Evolutionary conservation across 2,797 vertebrate genomes (phyloP), one percentile per base, ranked within the genome.

Genomic region (Lagothrix lagotricha): DNA sequence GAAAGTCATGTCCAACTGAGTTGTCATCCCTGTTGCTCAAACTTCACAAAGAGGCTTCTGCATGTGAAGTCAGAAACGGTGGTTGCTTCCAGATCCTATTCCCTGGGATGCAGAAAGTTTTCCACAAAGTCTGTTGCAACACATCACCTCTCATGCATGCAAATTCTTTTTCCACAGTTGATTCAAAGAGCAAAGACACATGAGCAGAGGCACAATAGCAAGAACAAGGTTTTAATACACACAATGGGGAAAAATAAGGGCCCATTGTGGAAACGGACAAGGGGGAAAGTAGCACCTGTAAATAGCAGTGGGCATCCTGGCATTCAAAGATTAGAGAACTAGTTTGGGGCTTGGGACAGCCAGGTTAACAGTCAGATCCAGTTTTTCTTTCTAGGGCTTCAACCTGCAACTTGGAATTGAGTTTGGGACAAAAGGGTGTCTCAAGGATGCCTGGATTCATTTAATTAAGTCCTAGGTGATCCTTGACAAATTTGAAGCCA

Each of bases 91-190:
- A 97, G 96, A 97, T 67, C 97, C 97, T 98, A 98, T 97, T 97
- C 93, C 90, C 82, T 30, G 36, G 9, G 48, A 97, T 79, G n/a
- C 58, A 91, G 94, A 96, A 95, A 96, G 92, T 93, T 98, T 96
- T 57, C 95, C 98, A 97, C 97, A 97, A 98, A 96, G 96, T 98
- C 98, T 98, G 98, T 97, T 98, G 96, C 98, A 98, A 98, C 98
- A 98, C 98, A 98, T 98, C 98, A 98, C 98, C 98, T 98, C 97
- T 44, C 98, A 98, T 94, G 98, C 98, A 57, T 80, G 81, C 98
- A 87, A 96, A 77, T 81, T 97, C 97, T 98, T 98, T 98, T 98
- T 98, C 98, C 98, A 98, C 98, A 98, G 98, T 98, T 97, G 98
- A 98, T 98, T 98, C 98, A 98, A 97, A 98, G 98, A 98, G 98